These are phyloP conservation scores for Ostrea denselamellosa DNA, from an alignment of 1,140 invertebrate species.

Conservation along the genomic window DNA sequence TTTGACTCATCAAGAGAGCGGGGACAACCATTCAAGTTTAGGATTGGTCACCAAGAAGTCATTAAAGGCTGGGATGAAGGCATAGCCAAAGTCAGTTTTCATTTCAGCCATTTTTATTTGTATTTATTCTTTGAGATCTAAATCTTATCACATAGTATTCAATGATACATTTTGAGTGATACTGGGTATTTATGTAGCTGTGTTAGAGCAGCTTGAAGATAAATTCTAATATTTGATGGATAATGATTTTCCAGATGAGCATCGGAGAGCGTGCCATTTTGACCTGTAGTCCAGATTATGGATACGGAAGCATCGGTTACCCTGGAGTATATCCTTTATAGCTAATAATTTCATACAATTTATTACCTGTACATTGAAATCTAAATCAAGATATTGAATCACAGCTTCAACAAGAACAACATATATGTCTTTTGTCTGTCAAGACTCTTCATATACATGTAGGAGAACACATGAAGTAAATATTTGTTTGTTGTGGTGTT, in stretches of 20 bases:
- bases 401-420: too few species aligned
- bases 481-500: too few species aligned
- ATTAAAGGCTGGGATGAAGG: slow-evolving; percentile 68
- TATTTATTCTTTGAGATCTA: background rate
- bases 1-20: slow-evolving; percentile 77
- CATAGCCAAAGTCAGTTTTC: slow-evolving; percentile 42
- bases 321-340: slow-evolving; percentile 84
- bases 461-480: too few species aligned
- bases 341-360: too few species aligned
- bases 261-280: slow-evolving; percentile 90
- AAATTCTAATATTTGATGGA: too few species aligned
- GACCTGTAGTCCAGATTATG: slow-evolving; percentile 92
- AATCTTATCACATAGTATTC: background rate
- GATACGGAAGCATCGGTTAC: slow-evolving; percentile 90
- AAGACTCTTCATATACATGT: too few species aligned
- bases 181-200: too few species aligned
- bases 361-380: background rate
- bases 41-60: slow-evolving; percentile 74
- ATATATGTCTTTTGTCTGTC: too few species aligned
- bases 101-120: background rate
- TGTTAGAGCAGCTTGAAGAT: too few species aligned
- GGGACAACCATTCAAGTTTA: slow-evolving; percentile 74
- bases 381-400: background rate
- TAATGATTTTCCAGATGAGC: slow-evolving; percentile 88
- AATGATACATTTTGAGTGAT: background rate